These are phyloP conservation scores for Litoditis marina DNA, from an alignment of 2,888 invertebrate species.

Conservation along the genomic window DNA sequence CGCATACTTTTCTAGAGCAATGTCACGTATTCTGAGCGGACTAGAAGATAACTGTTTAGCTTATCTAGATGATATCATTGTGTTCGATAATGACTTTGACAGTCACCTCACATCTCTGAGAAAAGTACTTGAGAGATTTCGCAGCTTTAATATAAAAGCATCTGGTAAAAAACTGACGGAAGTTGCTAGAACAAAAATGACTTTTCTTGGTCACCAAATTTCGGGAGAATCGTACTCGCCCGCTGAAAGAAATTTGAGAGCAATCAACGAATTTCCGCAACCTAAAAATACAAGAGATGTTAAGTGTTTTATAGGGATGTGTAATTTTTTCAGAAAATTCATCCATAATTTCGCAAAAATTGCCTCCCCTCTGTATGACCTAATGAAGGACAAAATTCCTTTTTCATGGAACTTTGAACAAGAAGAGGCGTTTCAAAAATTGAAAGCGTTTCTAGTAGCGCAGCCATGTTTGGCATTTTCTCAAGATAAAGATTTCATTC, in stretches of 20 bases:
- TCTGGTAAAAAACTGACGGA: constrained; percentile 26
- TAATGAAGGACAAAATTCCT: constrained; percentile 6
- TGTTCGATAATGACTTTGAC: not conserved
- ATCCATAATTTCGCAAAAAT: constrained; percentile 10
- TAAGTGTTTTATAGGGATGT: constrained; percentile 35
- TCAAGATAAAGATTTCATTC: constrained; percentile 23
- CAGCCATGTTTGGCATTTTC: constrained; percentile 18
- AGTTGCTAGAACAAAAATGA: constrained; percentile 9
- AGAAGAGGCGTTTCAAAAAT: constrained; percentile 10
- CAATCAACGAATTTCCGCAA: constrained; percentile 20
- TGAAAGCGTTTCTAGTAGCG: not conserved
- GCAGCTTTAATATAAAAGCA: constrained; percentile 21
- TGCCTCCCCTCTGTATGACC: constrained; percentile 9
- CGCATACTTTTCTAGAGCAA: not conserved
- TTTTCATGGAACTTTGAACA: constrained; percentile 13
- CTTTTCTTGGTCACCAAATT: not conserved
- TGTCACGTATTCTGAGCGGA: not conserved
- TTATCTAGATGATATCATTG: constrained; percentile 11
- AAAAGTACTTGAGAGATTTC: constrained; percentile 20
- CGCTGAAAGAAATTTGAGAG: constrained; percentile 15
- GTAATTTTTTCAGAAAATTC: constrained; percentile 22
- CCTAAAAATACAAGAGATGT: constrained; percentile 29
- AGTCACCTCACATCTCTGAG: constrained; percentile 3
- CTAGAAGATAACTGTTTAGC: constrained; percentile 5
- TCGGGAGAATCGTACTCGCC: constrained; percentile 12